Base-by-base conservation (phyloP, 2,113 vertebrate genomes). In the Lophius piscatorius region DNA sequence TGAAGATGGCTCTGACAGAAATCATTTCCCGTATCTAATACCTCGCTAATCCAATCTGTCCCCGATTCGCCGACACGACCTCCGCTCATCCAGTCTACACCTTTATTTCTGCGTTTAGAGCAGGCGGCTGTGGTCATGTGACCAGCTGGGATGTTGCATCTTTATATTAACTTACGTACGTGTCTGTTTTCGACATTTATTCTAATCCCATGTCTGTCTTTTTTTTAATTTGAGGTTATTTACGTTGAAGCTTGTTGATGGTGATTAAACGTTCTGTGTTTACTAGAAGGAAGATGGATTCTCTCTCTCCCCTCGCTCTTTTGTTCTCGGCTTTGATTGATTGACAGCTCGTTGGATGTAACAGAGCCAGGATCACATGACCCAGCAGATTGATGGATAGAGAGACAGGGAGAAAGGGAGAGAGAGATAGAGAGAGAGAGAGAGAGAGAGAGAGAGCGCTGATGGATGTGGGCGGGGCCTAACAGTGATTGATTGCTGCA, bases 1-100 rank as follows among this genome's bases (percentile, higher is more conserved):
- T 95, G 95, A 97, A 98, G 95, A 98, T 97, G 95, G 94, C 95
- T 98, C 96, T 98, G 96, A 98, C 96, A 97, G 96, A 96, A 98
- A 97, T 95, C 94, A 95, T 96, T 98, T 97, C 94, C 94, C 94
- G 95, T 96, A 95, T 97, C 96, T 97, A 98, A 96, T 96, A 95
- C 94, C 91, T 91, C 93, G 90, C 94, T 97, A 98, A 98, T 98
- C 95, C 91, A 96, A 98, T 98, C 95, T 95, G 94, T 97, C 95
- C 94, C 74, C 93, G 93, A 94, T 94, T 96, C 94, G 91, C 92
- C 95, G 94, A 96, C 95, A 95, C 92, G 92, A 95, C 94, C 95
- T 92, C 94, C 94, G 89, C 88, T 96, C 95, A 97, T 96, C 95
- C 94, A 94, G 95, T 95, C 97, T 95, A 92, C 94, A 93, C 94